Base-by-base conservation (phyloP, 2,113 vertebrate genomes). In the Paratilapia polleni region DNA sequence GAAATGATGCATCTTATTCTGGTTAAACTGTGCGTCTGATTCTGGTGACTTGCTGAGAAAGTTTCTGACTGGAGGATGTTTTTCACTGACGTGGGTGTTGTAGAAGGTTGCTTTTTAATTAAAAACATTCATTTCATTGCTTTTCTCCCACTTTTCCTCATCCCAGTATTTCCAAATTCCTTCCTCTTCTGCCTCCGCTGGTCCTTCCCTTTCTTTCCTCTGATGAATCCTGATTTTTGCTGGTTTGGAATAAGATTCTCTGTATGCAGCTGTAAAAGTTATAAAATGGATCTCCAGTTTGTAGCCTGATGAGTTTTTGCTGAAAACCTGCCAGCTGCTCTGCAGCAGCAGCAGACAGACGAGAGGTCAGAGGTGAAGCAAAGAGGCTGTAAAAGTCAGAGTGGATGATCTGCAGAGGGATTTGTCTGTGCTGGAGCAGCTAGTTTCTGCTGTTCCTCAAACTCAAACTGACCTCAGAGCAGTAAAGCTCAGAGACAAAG, bases 311-410 rank as follows among this genome's bases (percentile, higher is more conserved):
- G 20, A 26, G 1, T 49, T 43, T 66, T 47, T 19, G 17, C 70
- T 74, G 70, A 75, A 24, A 22, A 47, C 26, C 58, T 62, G 56
- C 61, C 62, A 70, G 82, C 56, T 78, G 76, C 63, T 60, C 31
- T 49, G 20, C 63, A 66, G 63, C 63, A 66, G 63, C 36, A 36
- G 36, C n/a, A 66, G n/a, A 66, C 5, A 13, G 63, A 41, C 5
- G 36, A 24, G 63, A 43, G 63, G 63, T 68, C 75, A 78, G 34
- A 62, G 77, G 76, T 60, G 56, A 81, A 60, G 70, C 26, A 6
- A 36, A 36, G 36, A 36, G 36, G 36, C 36, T 36, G 36, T 36
- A 36, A 36, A 36, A 6, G 36, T 66, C 63, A 24, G n/a, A 60
- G 59, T 31, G 8, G 28, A 41, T 41, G 4, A 36, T 36, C 58